phyloP scores from a whole-genome alignment of 2,113 vertebrate genomes.

The Oostethus manadensis region DNA sequence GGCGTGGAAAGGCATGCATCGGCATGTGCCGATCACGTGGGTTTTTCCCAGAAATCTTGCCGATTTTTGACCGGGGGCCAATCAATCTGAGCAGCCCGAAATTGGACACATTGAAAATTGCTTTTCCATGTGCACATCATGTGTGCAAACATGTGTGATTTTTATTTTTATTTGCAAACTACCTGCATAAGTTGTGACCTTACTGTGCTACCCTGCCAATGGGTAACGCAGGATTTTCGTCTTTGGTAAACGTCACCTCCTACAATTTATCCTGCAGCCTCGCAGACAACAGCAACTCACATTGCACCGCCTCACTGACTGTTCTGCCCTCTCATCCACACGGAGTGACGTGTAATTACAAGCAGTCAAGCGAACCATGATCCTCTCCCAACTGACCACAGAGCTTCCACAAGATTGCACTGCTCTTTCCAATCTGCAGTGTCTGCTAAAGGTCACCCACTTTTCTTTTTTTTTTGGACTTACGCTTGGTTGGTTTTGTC shows the following conservation, averaged over 20 bases:
- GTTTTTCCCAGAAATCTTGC: too few species aligned
- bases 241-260: not conserved
- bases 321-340: slow-evolving; percentile 33
- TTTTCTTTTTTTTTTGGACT: slow-evolving; percentile 9
- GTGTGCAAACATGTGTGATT: too few species aligned
- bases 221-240: too few species aligned
- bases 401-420: slow-evolving; percentile 33
- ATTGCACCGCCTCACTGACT: slow-evolving; percentile 20
- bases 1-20: too few species aligned
- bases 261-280: slow-evolving; percentile 13
- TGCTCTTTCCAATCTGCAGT: slow-evolving; percentile 32
- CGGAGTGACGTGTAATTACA: slow-evolving; percentile 55
- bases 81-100: too few species aligned
- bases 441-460: slow-evolving; percentile 41
- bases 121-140: too few species aligned
- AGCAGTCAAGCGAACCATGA: slow-evolving; percentile 38
- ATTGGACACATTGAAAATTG: too few species aligned
- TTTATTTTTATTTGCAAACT: too few species aligned
- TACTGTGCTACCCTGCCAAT: too few species aligned
- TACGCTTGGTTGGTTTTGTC: not conserved
- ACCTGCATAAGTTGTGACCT: too few species aligned
- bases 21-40: too few species aligned
- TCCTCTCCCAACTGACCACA: slow-evolving; percentile 29
- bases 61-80: too few species aligned
- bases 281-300: slow-evolving; percentile 5